These are phyloP conservation scores for Leucophenga varia DNA, from an alignment of 1,140 invertebrate species.

Conservation along the genomic window DNA sequence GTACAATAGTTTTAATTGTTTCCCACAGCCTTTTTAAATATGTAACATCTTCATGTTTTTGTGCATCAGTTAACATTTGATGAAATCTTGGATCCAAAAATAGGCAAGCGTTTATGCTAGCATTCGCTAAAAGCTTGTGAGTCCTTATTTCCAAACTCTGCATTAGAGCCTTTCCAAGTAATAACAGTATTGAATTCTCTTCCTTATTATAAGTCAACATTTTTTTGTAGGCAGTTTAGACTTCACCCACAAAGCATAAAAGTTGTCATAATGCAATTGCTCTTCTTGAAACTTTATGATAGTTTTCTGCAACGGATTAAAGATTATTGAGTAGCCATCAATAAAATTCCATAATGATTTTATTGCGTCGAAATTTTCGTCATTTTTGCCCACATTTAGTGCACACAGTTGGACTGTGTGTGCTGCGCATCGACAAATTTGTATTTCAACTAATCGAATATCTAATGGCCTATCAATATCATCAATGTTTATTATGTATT, in stretches of 20 bases:
- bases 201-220: neutral
- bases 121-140: conserved; percentile 9
- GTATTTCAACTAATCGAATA: too few relatives aligned
- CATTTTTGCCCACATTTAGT: too few relatives aligned
- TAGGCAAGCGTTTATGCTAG: neutral
- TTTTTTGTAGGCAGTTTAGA: conserved; percentile 10
- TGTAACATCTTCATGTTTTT: conserved; percentile 7
- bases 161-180: conserved; percentile 4
- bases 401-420: too few relatives aligned
- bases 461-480: too few relatives aligned
- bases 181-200: conserved; percentile 12
- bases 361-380: too few relatives aligned
- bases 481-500: too few relatives aligned
- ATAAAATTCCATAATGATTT: conserved; percentile 16
- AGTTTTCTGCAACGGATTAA: conserved; percentile 9
- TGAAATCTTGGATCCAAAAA: conserved; percentile 15
- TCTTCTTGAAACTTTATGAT: conserved; percentile 19
- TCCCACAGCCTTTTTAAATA: conserved; percentile 14
- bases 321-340: neutral
- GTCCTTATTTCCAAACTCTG: conserved; percentile 2
- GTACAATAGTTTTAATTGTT: conserved; percentile 8
- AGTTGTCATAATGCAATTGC: conserved; percentile 18
- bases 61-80: conserved; percentile 3
- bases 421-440: too few relatives aligned
- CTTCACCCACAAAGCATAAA: conserved; percentile 16